phyloP scores from a whole-genome alignment of 2,113 vertebrate genomes.

The Sylvilagus bachmani region DNA sequence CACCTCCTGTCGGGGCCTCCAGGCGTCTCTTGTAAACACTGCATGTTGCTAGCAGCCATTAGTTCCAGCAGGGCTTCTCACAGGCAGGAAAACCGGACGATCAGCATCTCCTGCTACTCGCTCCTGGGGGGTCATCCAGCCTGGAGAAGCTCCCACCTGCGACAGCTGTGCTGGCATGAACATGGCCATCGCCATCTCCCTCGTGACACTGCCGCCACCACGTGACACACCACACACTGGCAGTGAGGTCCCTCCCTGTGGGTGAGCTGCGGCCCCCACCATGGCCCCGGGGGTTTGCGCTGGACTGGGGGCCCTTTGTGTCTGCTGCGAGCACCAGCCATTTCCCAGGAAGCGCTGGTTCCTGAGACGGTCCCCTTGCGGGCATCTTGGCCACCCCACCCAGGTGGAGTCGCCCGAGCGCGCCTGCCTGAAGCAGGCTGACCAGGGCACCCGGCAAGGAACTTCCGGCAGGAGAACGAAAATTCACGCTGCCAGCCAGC shows the following conservation, averaged over 20 bases:
- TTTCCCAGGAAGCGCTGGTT: neutral
- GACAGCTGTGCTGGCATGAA: neutral
- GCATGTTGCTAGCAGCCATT: slow-evolving; percentile 37
- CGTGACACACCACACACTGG: no score
- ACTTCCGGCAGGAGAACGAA: neutral
- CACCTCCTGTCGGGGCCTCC: neutral
- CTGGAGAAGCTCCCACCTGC: neutral
- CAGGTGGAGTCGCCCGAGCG: neutral
- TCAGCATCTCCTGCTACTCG: neutral
- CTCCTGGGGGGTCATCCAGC: neutral
- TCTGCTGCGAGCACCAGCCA: neutral
- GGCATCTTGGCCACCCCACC: neutral
- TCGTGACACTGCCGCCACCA: rapidly evolving
- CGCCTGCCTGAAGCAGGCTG: neutral
- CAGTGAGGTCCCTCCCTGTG: rapidly evolving
- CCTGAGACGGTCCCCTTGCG: neutral
- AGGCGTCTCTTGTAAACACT: slow-evolving; percentile 56
- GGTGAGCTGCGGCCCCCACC: rapidly evolving
- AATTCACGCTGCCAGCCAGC: neutral
- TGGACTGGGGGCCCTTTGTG: neutral
- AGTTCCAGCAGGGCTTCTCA: slow-evolving; percentile 51
- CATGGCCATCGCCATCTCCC: neutral
- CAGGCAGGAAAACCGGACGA: slow-evolving; percentile 46
- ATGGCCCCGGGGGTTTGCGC: rapidly evolving
- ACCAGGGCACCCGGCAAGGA: neutral